These are phyloP conservation scores for Heteronetta atricapilla DNA, from an alignment of 2,113 vertebrate species.

Conservation along the genomic window DNA sequence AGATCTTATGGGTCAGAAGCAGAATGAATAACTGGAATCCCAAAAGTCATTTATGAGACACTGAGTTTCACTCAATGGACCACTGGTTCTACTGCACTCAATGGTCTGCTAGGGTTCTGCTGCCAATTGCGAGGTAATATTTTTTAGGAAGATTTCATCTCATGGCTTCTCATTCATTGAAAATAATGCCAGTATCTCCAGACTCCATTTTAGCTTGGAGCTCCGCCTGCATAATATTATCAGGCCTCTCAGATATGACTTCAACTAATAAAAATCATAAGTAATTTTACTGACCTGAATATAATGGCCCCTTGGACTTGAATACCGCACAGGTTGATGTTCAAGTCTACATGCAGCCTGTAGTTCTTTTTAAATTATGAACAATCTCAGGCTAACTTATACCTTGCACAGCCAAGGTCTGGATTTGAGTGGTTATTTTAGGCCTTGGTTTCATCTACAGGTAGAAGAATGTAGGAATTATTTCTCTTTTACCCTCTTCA, in stretches of 20 bases:
- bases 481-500: conserved; percentile 12
- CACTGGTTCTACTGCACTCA: background rate
- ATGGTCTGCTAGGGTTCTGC: background rate
- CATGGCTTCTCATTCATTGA: background rate
- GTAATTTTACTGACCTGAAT: background rate
- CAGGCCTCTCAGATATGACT: background rate
- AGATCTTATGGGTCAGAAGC: background rate
- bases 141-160: background rate
- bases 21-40: background rate
- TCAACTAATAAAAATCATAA: background rate
- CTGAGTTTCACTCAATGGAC: background rate
- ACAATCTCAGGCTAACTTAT: background rate
- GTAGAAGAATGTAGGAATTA: background rate
- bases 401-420: background rate
- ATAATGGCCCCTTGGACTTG: background rate
- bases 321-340: background rate
- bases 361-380: background rate
- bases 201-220: conserved; percentile 1
- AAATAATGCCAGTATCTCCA: conserved; percentile 14
- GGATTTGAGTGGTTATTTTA: background rate
- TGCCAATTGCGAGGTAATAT: conserved; percentile 1
- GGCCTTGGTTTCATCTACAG: conserved; percentile 20
- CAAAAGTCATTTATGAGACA: background rate
- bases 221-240: background rate
- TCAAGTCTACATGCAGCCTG: background rate